Evolutionary conservation across 2,797 vertebrate species (phyloP), one percentile per base, ranked within the genome.

Genomic region (Bryconaethiops microstoma): DNA sequence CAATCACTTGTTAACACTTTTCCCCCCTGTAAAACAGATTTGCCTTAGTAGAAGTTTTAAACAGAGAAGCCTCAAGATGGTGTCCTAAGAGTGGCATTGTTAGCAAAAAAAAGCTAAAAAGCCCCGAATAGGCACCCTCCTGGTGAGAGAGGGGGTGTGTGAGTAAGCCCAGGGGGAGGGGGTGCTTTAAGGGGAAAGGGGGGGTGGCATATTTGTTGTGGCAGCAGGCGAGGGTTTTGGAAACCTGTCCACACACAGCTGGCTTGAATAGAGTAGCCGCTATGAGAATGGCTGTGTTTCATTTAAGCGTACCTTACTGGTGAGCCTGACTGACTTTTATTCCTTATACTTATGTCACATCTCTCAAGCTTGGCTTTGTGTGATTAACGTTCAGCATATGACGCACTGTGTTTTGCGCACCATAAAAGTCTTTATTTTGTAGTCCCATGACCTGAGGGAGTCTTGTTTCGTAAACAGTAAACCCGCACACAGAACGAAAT

Each of bases 51-150:
- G 23, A 45, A 35, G 12, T 76, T 79, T 83, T 75, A n/a, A 52
- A 8, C 35, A 54, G 40, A 70, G 63, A 60, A 1, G n/a, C 62
- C 4, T 65, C 6, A 48, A 75, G 78, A 78, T 25, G 57, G 25
- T 87, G 82, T 71, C 85, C 62, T 87, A 81, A 86, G 65, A 86
- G 82, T 85, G 82, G 85, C 86, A 90, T 88, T 91, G 88, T 92
- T 87, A 78, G 86, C 81, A 84, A 63, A 85, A 63, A 85, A 88
- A 89, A 92, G 92, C 76, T 88, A 84, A 88, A 85, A 88, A 91
- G 77, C 87, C 76, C 63, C 40, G 82, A 88, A 84, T 81, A 81
- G 80, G 80, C 85, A 91, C 89, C 89, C 91, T 92, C 91, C 91
- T 83, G 88, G 88, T 86, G 90, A 85, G 82, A 82, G 87, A 84